A percentile compares a stretch with the other conserved stretches of the same genome.
These are phyloP conservation scores for Tyria jacobaeae DNA, from an alignment of 2,888 invertebrate species.

Conservation along the genomic window DNA sequence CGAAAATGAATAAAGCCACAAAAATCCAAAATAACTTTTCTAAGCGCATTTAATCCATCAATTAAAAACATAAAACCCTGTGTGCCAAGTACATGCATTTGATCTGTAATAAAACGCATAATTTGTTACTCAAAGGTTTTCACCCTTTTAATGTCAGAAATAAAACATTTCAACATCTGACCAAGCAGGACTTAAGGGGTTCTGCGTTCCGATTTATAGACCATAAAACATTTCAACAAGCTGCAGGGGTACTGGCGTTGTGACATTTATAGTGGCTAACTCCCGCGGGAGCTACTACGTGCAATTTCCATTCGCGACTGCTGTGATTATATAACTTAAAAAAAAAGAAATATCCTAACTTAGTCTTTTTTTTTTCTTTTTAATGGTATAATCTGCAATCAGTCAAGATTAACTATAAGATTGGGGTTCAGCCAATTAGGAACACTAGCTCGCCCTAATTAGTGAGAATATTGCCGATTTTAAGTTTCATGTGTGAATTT, in stretches of 20 bases:
- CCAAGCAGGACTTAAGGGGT: slow-evolving; percentile 63
- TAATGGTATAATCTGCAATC: too few relatives aligned
- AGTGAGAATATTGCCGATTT: too few relatives aligned
- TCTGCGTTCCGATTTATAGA: slow-evolving; percentile 70
- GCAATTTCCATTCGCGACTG: slow-evolving; percentile 41
- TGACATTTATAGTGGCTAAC: slow-evolving; percentile 72
- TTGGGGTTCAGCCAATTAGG: too few relatives aligned
- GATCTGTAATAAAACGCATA: slow-evolving; percentile 42
- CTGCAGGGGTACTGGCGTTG: slow-evolving; percentile 62
- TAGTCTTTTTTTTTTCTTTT: too few relatives aligned
- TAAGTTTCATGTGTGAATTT: too few relatives aligned
- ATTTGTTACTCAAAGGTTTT: slow-evolving; percentile 43
- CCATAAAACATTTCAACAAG: slow-evolving; percentile 78
- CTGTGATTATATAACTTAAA: too few relatives aligned
- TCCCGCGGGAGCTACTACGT: slow-evolving; percentile 55
- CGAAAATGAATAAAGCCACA: too few relatives aligned
- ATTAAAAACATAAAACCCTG: slow-evolving; percentile 3
- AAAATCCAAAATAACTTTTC: background rate
- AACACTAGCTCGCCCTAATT: too few relatives aligned
- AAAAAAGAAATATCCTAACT: too few relatives aligned
- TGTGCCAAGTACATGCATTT: slow-evolving; percentile 34
- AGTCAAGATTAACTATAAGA: too few relatives aligned
- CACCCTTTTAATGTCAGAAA: slow-evolving; percentile 55
- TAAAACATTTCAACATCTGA: slow-evolving; percentile 66
- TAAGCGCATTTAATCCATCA: background rate